A percentile compares a stretch with the other conserved stretches of the same genome.
These are phyloP conservation scores for Oscheius myriophilus DNA, from an alignment of 2,888 invertebrate genomes.

Conservation along the genomic window DNA sequence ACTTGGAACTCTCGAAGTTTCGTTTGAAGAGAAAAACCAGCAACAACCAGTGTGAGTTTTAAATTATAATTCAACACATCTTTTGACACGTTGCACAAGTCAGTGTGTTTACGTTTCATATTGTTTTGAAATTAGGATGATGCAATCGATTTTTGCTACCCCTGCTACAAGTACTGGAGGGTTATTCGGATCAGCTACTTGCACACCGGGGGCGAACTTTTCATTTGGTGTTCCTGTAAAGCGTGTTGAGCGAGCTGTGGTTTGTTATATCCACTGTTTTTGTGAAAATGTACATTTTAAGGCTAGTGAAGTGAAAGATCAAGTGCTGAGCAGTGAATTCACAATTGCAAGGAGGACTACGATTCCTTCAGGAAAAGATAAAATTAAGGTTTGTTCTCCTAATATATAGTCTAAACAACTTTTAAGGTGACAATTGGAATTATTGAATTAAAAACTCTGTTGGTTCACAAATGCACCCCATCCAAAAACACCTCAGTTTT, in stretches of 20 bases:
- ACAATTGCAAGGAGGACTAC: constrained; percentile 68
- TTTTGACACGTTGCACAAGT: too few species aligned
- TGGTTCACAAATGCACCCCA: constrained; percentile 71
- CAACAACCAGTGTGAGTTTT: neutral
- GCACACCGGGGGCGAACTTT: neutral
- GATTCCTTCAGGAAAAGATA: constrained; percentile 70
- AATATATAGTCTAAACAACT: neutral
- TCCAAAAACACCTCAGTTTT: constrained; percentile 61
- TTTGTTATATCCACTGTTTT: neutral
- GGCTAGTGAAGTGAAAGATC: constrained; percentile 48
- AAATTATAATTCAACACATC: too few species aligned
- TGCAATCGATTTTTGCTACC: neutral
- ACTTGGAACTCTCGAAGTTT: constrained; percentile 57
- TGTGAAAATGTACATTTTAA: neutral
- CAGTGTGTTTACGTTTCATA: too few species aligned
- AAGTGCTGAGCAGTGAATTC: constrained; percentile 69
- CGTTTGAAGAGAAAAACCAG: constrained; percentile 8
- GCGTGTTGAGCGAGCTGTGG: neutral
- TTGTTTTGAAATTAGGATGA: too few species aligned
- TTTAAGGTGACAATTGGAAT: constrained; percentile 69
- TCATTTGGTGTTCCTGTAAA: too few species aligned
- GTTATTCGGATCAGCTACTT: neutral
- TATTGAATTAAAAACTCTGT: constrained; percentile 68
- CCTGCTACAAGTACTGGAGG: neutral
- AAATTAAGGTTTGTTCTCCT: constrained; percentile 62